Conservation (phyloP, 2,797 vertebrate genomes). For the Sebastes dallii region DNA sequence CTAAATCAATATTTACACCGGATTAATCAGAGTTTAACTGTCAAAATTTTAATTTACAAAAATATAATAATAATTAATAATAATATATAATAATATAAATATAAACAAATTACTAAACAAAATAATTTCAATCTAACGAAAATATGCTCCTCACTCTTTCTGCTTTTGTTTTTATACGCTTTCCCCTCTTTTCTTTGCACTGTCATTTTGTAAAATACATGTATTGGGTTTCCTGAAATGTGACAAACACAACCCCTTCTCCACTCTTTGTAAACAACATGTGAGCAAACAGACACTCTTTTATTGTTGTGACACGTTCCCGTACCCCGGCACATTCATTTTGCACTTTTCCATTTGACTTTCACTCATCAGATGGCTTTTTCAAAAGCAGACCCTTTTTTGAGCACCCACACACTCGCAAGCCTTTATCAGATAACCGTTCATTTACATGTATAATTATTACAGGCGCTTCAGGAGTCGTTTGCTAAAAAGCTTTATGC, state of each 20-base stretch:
- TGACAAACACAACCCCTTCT: background rate
- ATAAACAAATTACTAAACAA: background rate
- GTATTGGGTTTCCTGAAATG: background rate
- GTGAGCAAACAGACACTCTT: conserved; percentile 25
- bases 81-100: no score
- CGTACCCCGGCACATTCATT: conserved; percentile 20
- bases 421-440: conserved; percentile 75
- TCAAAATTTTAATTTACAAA: background rate
- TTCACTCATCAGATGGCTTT: conserved; percentile 70
- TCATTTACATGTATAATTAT: conserved; percentile 91
- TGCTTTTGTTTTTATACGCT: background rate
- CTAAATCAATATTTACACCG: conserved; percentile 72
- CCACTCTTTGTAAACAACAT: conserved; percentile 22
- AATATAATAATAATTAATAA: no score
- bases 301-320: conserved; percentile 16
- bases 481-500: conserved; percentile 87
- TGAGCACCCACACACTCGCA: conserved; percentile 18
- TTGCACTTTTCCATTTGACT: conserved; percentile 56
- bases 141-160: background rate
- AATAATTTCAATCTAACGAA: background rate
- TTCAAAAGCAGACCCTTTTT: conserved; percentile 53
- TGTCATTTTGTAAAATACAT: background rate
- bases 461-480: conserved; percentile 81
- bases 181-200: background rate
- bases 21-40: background rate